Evolutionary conservation across 2,797 vertebrate species (phyloP), one percentile per base, ranked within the genome.

Genomic region (Periparus ater): DNA sequence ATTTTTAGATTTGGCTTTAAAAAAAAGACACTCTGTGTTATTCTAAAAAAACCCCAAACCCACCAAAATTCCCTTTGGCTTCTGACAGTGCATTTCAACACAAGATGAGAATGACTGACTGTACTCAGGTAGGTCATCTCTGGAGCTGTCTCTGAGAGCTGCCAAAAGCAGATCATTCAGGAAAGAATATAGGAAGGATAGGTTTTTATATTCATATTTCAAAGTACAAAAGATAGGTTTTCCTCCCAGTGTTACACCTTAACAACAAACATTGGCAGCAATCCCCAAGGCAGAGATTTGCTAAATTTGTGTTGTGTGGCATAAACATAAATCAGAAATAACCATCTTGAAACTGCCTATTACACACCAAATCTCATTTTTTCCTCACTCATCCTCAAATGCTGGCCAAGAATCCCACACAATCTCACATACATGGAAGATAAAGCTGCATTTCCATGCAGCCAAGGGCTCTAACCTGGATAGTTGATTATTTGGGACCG

Each of bases 401-500:
- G 48, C 29, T 79, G 67, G 38, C 23, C 30, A 76, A 44, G 8
- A 73, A 58, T 60, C 30, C 19, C 0, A 0, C 9, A 42, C 30
- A 40, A 13, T 34, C 55, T 74, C 60, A n/a, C n/a, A 27, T 0
- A 20, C 4, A 1, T 2, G 12, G 14, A 44, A 68, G 10, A 18
- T 14, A 62, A 66, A 89, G 13, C 5, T 22, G 15, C 23, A 17
- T 47, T 71, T 67, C 67, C 47, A 1, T 2, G 17, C 23, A 61
- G 8, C 23, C 63, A 11, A 53, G 55, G 36, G 5, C 25, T 50
- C 44, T 11, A 5, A 50, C 3, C 47, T 9, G 16, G 4, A 4
- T n/a, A 73, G 16, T 0, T 2, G 8, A 12, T 7, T 23, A 2
- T 1, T 38, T 10, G 29, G 48, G 30, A 89, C 3, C 36, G 8